Base-by-base conservation (phyloP, 2,113 vertebrate species). In the Nyctereutes procyonoides region DNA sequence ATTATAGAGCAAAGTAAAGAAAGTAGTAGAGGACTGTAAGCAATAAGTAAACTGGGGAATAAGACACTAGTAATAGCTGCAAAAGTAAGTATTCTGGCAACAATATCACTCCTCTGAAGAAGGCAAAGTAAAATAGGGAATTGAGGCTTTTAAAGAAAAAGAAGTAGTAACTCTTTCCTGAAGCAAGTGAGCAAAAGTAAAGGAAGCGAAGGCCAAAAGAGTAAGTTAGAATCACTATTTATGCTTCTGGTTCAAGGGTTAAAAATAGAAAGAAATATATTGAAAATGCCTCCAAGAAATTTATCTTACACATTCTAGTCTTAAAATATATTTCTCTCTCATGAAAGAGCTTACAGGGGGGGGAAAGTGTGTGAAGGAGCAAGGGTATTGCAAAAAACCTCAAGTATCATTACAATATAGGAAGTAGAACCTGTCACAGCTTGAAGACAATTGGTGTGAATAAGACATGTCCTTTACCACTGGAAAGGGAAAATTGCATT, bases 391-490 rank as follows among this genome's bases (percentile, higher is more conserved):
- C 80, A 35, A 79, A 91, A 91, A 95, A 95, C 13, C 19, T 74
- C 51, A 48, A 77, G 13, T 17, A 38, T 35, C 26, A 43, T 74
- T 82, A 53, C 17, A 95, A 28, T 38, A 48, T 3, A 73, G 17
- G 60, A 81, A 51, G 26, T 19, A 89, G 69, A 97, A 80, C 76
- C 62, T 95, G 13, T 94, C 62, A 90, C 62, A 84, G 73, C 32
- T 82, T 95, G 32, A 79, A 92, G 22, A 81, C 83, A 92, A 63
- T 71, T 83, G 56, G 38, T 84, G 55, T 95, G 79, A 96, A 88
- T 86, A 87, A 91, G 35, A 69, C 62, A 67, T 43, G 53, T 83
- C 16, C 51, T 32, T 88, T 67, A 67, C 24, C 20, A 11, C 24
- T 84, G 1, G 5, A 38, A 71, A 96, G 77, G 22, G 77, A 87